These are phyloP conservation scores for Nebria salina DNA, from an alignment of 2,888 invertebrate genomes.

Conservation along the genomic window DNA sequence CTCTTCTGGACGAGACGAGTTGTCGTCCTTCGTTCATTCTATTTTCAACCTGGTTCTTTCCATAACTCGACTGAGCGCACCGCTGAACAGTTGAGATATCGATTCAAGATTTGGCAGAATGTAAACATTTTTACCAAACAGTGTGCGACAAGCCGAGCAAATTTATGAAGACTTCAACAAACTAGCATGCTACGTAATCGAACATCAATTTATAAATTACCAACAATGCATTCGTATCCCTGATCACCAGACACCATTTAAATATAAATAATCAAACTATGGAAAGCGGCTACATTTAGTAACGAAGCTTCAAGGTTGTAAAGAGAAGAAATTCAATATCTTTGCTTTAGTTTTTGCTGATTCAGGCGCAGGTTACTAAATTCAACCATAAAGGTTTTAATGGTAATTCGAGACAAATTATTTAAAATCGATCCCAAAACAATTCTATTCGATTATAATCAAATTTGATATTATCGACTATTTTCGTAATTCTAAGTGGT, in stretches of 20 bases:
- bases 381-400: background rate
- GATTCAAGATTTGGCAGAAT: slow-evolving; percentile 23
- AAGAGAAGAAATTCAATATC: background rate
- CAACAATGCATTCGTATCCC: background rate
- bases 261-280: background rate
- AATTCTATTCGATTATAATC: too few species aligned
- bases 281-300: background rate
- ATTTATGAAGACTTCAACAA: background rate
- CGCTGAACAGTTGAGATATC: slow-evolving; percentile 16
- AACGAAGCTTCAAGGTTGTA: background rate
- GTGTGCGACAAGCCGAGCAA: background rate
- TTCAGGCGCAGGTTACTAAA: background rate
- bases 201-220: background rate
- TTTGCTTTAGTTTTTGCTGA: background rate
- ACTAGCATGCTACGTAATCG: background rate
- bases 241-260: background rate
- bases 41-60: slow-evolving; percentile 18
- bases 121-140: slow-evolving; percentile 16
- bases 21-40: slow-evolving; percentile 9
- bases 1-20: slow-evolving; percentile 9
- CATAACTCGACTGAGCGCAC: slow-evolving; percentile 1
- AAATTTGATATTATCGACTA: too few species aligned
- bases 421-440: too few species aligned
- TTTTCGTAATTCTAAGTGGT: too few species aligned
- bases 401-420: background rate